Conservation (phyloP, 2,797 vertebrate species). For the Poecilia gillii region DNA sequence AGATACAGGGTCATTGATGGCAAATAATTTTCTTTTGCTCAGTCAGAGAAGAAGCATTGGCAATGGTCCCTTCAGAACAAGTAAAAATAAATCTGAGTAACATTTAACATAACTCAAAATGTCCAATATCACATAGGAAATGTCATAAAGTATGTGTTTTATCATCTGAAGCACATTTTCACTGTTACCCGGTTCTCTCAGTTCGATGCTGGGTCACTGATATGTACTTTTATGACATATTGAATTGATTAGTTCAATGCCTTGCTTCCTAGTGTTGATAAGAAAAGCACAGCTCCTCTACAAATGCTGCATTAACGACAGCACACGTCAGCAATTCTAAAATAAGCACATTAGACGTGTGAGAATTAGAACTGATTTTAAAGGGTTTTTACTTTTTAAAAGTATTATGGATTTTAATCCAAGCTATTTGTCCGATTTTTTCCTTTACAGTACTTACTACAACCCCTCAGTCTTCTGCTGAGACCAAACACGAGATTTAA, state of each 20-base stretch:
- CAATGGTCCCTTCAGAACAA: not conserved
- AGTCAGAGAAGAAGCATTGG: not conserved
- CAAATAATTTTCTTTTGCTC: not conserved
- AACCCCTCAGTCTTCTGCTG: not conserved
- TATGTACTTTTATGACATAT: not conserved
- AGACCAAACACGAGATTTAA: not conserved
- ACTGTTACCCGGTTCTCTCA: not conserved
- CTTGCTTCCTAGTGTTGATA: not conserved
- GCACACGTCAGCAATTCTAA: not conserved
- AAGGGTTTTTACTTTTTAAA: not conserved
- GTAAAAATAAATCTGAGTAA: not conserved
- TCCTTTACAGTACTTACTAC: not conserved
- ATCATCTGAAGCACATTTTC: not conserved
- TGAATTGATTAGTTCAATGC: not conserved
- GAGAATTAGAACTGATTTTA: not conserved
- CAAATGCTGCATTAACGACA: not conserved
- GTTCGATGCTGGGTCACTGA: not conserved
- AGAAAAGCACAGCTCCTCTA: not conserved
- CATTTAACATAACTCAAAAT: not conserved
- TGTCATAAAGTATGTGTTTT: not conserved
- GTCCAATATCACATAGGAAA: not conserved
- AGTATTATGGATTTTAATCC: not conserved
- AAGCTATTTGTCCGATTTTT: not conserved
- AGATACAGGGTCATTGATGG: not conserved
- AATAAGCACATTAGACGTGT: not conserved